Conservation (phyloP, 1,140 invertebrate species). For the Lepidurus arcticus region DNA sequence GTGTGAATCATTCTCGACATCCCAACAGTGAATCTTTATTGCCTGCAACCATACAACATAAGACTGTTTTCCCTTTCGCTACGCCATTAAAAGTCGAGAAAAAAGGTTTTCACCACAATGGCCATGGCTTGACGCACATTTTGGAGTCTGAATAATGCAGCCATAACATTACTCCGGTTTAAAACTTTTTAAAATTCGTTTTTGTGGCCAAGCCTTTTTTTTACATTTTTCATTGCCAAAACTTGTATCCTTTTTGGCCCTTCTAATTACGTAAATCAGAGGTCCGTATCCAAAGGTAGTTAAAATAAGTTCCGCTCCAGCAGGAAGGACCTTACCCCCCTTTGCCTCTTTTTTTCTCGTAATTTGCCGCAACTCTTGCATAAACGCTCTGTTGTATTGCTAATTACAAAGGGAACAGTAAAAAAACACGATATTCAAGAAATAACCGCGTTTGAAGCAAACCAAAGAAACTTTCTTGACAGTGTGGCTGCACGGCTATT, state of each 20-base stretch:
- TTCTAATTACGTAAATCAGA: conserved; percentile 5
- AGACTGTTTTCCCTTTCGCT: conserved; percentile 7
- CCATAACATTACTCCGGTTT: too few relatives aligned
- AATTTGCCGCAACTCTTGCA: neutral
- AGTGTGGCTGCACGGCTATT: too few relatives aligned
- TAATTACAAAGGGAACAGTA: neutral
- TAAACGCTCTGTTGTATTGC: neutral
- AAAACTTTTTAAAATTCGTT: too few relatives aligned
- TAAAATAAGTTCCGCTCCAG: conserved; percentile 1
- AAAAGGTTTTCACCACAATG: neutral
- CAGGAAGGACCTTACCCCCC: neutral
- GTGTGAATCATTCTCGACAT: neutral
- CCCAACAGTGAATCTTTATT: neutral
- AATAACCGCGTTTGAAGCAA: neutral
- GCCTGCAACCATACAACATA: neutral
- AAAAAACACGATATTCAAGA: too few relatives aligned
- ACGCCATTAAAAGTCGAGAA: neutral
- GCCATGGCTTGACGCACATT: too few relatives aligned
- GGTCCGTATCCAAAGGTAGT: neutral
- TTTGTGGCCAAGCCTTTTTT: neutral
- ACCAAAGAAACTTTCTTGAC: neutral
- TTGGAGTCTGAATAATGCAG: too few relatives aligned
- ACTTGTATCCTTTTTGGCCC: neutral
- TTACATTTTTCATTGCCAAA: neutral
- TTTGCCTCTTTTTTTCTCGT: neutral